phyloP scores from a whole-genome alignment of 1,140 invertebrate species.

The Papilio machaon region DNA sequence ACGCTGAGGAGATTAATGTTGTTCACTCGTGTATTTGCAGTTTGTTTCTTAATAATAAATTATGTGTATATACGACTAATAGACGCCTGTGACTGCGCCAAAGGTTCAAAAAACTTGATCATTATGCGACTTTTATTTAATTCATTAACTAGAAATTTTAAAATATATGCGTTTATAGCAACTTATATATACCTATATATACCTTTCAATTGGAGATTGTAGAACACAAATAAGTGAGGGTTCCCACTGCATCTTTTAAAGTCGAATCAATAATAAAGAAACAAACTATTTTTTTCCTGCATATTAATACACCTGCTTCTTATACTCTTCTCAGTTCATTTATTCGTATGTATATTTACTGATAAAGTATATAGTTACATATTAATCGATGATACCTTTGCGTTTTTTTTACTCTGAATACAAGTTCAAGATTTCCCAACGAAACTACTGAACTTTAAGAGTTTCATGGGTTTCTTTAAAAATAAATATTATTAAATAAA shows the following conservation, averaged over 20 bases:
- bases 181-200: too few relatives aligned
- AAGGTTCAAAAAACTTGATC: background rate
- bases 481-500: background rate
- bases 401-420: background rate
- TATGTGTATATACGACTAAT: background rate
- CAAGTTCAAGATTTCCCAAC: background rate
- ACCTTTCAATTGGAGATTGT: too few relatives aligned
- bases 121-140: too few relatives aligned
- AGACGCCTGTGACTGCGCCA: background rate
- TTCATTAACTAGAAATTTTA: too few relatives aligned
- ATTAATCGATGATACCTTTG: background rate
- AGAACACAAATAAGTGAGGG: too few relatives aligned
- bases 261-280: too few relatives aligned
- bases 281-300: background rate
- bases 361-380: background rate
- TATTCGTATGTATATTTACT: background rate
- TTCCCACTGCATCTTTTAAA: too few relatives aligned
- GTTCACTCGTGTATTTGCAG: slow-evolving; percentile 11
- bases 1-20: slow-evolving; percentile 1
- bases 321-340: background rate
- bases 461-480: background rate
- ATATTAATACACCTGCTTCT: background rate
- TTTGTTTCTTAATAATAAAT: slow-evolving; percentile 23
- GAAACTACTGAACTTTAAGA: background rate
- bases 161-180: background rate